phyloP scores from a whole-genome alignment of 2,888 invertebrate genomes.

The Brachyptera putata region DNA sequence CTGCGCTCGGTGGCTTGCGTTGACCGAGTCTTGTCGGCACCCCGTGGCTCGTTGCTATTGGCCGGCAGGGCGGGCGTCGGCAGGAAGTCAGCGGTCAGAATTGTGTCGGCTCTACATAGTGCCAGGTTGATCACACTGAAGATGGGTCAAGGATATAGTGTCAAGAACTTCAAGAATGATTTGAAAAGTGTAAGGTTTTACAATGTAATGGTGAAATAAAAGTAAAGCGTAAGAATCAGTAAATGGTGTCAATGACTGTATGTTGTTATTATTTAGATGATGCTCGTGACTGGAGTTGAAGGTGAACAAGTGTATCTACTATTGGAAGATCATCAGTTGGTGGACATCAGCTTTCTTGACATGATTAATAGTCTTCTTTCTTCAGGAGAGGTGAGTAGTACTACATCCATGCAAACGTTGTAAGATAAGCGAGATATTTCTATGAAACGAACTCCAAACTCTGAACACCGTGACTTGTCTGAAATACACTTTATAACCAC shows the following conservation, averaged over 20 bases:
- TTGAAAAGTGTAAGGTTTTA: conserved; percentile 62
- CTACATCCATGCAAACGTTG: neutral
- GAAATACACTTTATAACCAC: no score
- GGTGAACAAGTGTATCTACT: conserved; percentile 70
- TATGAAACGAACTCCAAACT: no score
- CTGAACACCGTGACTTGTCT: no score
- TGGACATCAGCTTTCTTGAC: conserved; percentile 63
- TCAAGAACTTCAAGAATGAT: conserved; percentile 69
- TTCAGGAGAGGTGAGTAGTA: conserved; percentile 61
- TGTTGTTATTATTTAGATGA: conserved; percentile 51
- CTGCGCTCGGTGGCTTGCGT: conserved; percentile 59
- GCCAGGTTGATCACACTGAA: conserved; percentile 55
- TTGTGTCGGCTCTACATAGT: conserved; percentile 67
- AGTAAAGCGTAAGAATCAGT: no score
- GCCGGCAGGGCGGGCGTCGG: conserved; percentile 78
- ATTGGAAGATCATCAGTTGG: conserved; percentile 78
- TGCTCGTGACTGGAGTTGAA: conserved; percentile 75
- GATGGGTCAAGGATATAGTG: conserved; percentile 53
- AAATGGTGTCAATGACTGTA: no score
- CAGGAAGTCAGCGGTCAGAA: conserved; percentile 69
- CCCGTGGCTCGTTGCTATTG: conserved; percentile 62
- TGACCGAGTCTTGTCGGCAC: conserved; percentile 57
- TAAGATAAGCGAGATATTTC: no score
- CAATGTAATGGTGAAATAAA: neutral
- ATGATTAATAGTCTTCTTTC: conserved; percentile 72